Evolutionary conservation across 1,140 invertebrate genomes (phyloP).

Genomic region (Acromyrmex charruanus): DNA sequence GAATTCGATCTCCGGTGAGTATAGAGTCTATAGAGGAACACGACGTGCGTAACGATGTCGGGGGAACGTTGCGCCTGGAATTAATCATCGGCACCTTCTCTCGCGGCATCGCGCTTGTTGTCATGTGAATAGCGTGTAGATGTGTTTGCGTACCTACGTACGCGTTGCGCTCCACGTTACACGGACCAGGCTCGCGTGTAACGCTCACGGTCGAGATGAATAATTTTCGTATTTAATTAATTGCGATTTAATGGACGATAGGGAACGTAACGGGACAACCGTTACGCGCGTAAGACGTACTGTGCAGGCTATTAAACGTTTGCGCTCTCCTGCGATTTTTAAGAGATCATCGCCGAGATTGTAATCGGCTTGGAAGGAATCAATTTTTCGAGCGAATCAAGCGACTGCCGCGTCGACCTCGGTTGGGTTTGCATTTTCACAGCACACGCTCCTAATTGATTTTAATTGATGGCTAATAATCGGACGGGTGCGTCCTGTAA

Average conservation of each 20-base stretch:
- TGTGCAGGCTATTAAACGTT: constrained; percentile 41
- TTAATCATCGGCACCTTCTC: constrained; percentile 61
- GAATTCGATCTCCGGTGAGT: constrained; percentile 69
- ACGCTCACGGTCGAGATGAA: constrained; percentile 55
- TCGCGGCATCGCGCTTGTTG: constrained; percentile 20
- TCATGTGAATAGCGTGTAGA: constrained; percentile 48
- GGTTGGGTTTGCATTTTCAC: constrained; percentile 3
- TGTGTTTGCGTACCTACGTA: constrained; percentile 47
- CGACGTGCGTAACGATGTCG: constrained; percentile 23
- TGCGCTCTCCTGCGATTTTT: constrained; percentile 7
- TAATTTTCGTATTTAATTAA: constrained; percentile 69
- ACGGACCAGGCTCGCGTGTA: constrained; percentile 24
- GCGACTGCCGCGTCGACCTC: background rate
- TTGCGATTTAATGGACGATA: constrained; percentile 61
- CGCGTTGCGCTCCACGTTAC: constrained; percentile 3
- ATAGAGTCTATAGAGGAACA: background rate
- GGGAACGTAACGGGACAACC: constrained; percentile 25
- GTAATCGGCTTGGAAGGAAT: constrained; percentile 37
- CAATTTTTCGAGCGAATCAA: constrained; percentile 41
- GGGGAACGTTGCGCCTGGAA: constrained; percentile 47
- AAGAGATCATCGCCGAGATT: constrained; percentile 21
- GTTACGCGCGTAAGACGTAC: constrained; percentile 32
- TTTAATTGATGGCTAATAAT: constrained; percentile 59
- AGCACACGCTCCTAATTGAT: constrained; percentile 44
- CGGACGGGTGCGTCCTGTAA: background rate